These are phyloP conservation scores for Hiodon tergisus DNA, from an alignment of 2,113 vertebrate species.

Conservation along the genomic window DNA sequence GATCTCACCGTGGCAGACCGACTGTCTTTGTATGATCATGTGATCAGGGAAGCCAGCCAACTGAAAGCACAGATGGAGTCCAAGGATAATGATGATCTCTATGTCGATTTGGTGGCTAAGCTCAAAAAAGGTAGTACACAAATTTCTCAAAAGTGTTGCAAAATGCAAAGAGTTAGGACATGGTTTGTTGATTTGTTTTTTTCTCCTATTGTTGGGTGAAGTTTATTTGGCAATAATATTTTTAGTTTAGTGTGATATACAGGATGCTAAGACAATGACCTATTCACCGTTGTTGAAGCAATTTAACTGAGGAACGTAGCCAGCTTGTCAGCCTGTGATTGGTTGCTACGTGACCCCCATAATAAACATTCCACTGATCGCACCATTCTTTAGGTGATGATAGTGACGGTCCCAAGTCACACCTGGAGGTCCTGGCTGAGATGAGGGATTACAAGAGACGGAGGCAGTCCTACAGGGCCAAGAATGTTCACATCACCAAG, in stretches of 20 bases:
- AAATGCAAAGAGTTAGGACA: not conserved
- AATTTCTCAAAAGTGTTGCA: not conserved
- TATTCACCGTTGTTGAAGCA: not conserved
- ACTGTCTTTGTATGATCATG: conserved; percentile 83
- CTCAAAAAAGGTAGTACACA: conserved; percentile 75
- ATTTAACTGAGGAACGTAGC: not conserved
- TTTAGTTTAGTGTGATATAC: no score
- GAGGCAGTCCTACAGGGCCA: conserved; percentile 91
- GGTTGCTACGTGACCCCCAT: no score
- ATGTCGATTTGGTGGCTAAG: conserved; percentile 91
- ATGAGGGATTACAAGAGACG: conserved; percentile 97
- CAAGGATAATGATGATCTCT: conserved; percentile 80
- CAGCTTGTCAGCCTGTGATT: no score
- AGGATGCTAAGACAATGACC: no score
- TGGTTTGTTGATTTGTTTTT: not conserved
- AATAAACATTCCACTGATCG: not conserved
- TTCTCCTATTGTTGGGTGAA: no score
- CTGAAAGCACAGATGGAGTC: conserved; percentile 58
- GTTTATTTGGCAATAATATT: no score
- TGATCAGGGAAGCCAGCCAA: conserved; percentile 67
- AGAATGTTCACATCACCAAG: conserved; percentile 98
- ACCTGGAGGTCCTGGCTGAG: conserved; percentile 94
- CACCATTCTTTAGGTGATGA: conserved; percentile 62
- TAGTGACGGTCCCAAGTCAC: conserved; percentile 86
- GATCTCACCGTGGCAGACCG: conserved; percentile 89